Evolutionary conservation across 2,888 invertebrate species (phyloP).

Genomic region (Bombyx huttoni): DNA sequence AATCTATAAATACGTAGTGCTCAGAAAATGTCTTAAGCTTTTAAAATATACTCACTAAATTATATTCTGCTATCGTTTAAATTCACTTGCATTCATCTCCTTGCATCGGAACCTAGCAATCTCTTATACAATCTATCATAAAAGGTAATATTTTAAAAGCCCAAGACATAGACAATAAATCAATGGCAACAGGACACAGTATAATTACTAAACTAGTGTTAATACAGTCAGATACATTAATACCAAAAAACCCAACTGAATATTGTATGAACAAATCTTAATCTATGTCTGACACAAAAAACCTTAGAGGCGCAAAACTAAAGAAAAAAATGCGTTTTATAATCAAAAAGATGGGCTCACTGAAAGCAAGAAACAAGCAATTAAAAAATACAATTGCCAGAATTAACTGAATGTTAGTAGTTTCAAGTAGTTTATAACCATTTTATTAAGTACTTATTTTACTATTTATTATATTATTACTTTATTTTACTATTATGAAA

Average conservation of each 20-base stretch:
- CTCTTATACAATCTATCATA: constrained; percentile 60
- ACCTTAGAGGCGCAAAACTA: background rate
- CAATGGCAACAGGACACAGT: constrained; percentile 34
- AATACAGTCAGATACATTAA: background rate
- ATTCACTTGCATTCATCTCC: constrained; percentile 62
- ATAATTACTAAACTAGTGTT: constrained; percentile 1
- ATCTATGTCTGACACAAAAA: background rate
- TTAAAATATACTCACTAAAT: constrained; percentile 46
- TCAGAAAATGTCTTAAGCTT: constrained; percentile 44
- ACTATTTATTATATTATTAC: too few species aligned
- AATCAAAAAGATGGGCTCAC: background rate
- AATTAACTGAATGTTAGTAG: too few species aligned
- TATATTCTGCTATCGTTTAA: constrained; percentile 25
- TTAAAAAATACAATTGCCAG: background rate
- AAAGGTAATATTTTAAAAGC: constrained; percentile 45
- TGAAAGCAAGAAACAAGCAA: background rate
- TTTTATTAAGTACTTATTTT: background rate
- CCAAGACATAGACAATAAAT: constrained; percentile 30
- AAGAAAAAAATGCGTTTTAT: background rate
- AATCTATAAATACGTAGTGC: constrained; percentile 45
- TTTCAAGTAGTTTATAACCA: too few species aligned
- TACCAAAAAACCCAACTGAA: background rate
- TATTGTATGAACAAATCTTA: background rate
- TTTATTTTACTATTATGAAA: too few species aligned
- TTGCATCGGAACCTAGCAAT: constrained; percentile 53